A percentile compares a stretch with the other conserved stretches of the same genome.
phyloP scores from a whole-genome alignment of 2,113 vertebrate species.

The Seriola dumerili region DNA sequence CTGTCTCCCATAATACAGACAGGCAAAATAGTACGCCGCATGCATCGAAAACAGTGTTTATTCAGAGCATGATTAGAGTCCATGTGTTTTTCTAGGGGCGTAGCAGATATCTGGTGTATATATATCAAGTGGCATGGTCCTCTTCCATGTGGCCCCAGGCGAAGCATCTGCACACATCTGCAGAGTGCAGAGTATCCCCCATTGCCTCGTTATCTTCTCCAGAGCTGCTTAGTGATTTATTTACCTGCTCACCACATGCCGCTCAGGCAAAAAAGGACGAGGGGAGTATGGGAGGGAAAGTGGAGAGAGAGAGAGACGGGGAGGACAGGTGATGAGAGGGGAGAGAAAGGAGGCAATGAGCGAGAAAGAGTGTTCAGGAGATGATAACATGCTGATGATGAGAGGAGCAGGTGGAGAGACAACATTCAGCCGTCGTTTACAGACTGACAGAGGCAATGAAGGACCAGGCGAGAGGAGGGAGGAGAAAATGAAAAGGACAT shows the following conservation, averaged over 20 bases:
- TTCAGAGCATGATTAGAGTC: constrained; percentile 51
- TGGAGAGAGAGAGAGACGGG: constrained; percentile 22
- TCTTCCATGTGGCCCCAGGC: constrained; percentile 74
- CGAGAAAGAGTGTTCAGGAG: constrained; percentile 53
- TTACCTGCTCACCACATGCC: constrained; percentile 77
- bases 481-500: constrained; percentile 57
- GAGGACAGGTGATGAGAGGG: constrained; percentile 63
- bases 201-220: constrained; percentile 83
- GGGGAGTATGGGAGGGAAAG: constrained; percentile 56
- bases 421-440: constrained; percentile 61
- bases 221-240: constrained; percentile 85
- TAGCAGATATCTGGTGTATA: constrained; percentile 44
- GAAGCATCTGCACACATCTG: constrained; percentile 81
- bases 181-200: constrained; percentile 75
- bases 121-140: constrained; percentile 60
- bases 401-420: constrained; percentile 71
- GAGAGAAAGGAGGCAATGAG: constrained; percentile 54
- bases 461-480: constrained; percentile 34
- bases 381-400: constrained; percentile 67
- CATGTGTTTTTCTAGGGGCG: constrained; percentile 66
- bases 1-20: not conserved
- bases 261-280: constrained; percentile 69
- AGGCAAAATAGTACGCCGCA: constrained; percentile 20
- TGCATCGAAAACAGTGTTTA: constrained; percentile 51
- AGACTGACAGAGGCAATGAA: constrained; percentile 65